phyloP scores from a whole-genome alignment of 2,113 vertebrate genomes.

The Natator depressus region DNA sequence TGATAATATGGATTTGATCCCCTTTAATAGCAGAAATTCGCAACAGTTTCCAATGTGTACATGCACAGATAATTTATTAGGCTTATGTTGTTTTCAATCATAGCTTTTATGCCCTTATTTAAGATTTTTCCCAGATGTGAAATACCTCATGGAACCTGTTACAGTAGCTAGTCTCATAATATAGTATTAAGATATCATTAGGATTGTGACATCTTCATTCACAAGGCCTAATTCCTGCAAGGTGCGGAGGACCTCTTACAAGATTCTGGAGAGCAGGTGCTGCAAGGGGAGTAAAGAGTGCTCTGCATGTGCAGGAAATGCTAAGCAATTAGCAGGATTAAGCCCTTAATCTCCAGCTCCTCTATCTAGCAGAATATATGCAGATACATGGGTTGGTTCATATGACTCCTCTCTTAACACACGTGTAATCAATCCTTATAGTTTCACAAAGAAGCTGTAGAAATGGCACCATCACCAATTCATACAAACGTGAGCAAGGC shows the following conservation, averaged over 20 bases:
- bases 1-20: accelerated
- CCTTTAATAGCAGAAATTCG: not conserved
- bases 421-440: no score
- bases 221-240: not conserved
- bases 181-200: not conserved
- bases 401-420: not conserved
- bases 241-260: not conserved
- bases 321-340: not conserved
- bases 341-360: no score
- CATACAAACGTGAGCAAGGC: no score
- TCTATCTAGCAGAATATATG: no score
- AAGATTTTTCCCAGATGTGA: not conserved
- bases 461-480: not conserved
- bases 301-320: not conserved
- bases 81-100: accelerated
- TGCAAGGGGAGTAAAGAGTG: not conserved
- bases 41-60: not conserved
- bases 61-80: not conserved
- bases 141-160: not conserved
- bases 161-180: accelerated
- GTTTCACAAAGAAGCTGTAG: no score
- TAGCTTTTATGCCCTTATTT: accelerated
- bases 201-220: not conserved
- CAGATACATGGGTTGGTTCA: not conserved
- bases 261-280: not conserved